Base-by-base conservation (phyloP, 2,797 vertebrate species). In the Gobionotothen gibberifrons region DNA sequence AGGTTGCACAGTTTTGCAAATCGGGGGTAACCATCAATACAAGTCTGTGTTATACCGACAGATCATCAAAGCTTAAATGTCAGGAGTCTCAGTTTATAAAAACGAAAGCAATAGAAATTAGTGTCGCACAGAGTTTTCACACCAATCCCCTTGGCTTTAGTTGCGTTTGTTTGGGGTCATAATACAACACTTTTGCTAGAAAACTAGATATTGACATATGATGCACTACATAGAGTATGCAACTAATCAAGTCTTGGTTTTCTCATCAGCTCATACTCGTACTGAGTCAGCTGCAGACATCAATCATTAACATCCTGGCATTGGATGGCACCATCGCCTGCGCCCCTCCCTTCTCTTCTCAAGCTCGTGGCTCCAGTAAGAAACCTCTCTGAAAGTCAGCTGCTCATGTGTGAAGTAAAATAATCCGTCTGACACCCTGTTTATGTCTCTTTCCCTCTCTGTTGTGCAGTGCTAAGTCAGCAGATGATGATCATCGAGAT, bases 401-500 rank as follows among this genome's bases (percentile, higher is more conserved):
- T 43, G 16, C 47, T 61, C n/a, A 26, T 1, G 0, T 42, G 17
- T 62, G 29, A 63, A 11, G 2, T 54, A 11, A 65, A 60, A 67
- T n/a, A 39, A 29, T 60, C 21, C 4, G 64, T 22, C 40, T 76
- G 12, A 49, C 53, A 61, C 6, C 22, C 14, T 47, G 17, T 72
- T 40, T 71, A 5, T 68, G 16, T 78, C 1, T 51, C 21, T 56
- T 1, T 67, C 2, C 26, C 12, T 44, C 1, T 67, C n/a, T 79
- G 1, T 72, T 53, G 36, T 58, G 1, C 86, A 97, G 96, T 96
- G 93, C 87, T 97, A 12, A 95, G 85, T 84, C 95, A 97, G 85
- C 95, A 96, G 92, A 79, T 97, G 80, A 94, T 96, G 90, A 96
- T 97, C 82, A 89, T 95, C 88, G 96, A 97, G 91, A 96, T 96